These are phyloP conservation scores for Mus musculus DNA, from an alignment of 2,113 vertebrate species.

Conservation along the genomic window GRCm39 chr3:127198001-127198500, in stretches of 20 bases:
- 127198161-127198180: constrained; percentile 85
- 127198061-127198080: constrained; percentile 77
- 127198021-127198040: constrained; percentile 58
- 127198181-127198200: constrained; percentile 84
- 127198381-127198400: neutral
- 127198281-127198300: constrained; percentile 63
- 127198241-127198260: constrained; percentile 82
- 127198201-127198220: constrained; percentile 85
- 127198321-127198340: neutral
- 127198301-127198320: constrained; percentile 2
- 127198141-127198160: constrained; percentile 83
- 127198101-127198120: constrained; percentile 83
- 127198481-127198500: neutral
- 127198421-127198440: neutral
- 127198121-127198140: constrained; percentile 84
- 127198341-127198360: neutral
- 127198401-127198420: constrained; percentile 36
- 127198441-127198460: constrained; percentile 2
- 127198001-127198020: neutral
- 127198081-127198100: constrained; percentile 75
- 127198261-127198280: constrained; percentile 71
- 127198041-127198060: constrained; percentile 74
- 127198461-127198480: neutral
- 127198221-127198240: constrained; percentile 85
- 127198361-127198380: neutral